Evolutionary conservation across 2,113 vertebrate species (phyloP).

Genomic region (Nicator chloris): DNA sequence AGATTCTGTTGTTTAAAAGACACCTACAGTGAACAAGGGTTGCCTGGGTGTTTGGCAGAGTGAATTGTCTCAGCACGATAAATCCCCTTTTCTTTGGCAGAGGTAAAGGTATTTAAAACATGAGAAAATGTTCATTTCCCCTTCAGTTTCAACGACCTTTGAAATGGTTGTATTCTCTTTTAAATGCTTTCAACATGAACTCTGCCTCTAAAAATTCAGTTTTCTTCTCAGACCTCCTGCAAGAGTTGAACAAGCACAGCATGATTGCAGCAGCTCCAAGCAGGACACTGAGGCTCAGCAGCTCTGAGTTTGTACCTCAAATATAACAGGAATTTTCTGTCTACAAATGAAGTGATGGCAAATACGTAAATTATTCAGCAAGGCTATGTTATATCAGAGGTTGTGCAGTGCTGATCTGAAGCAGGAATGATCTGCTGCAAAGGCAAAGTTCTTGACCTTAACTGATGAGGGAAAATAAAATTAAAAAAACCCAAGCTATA

Average conservation of each 20-base stretch:
- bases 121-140: neutral
- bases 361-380: neutral
- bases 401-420: neutral
- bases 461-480: neutral
- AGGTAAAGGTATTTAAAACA: neutral
- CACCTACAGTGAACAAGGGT: neutral
- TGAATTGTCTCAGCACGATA: neutral
- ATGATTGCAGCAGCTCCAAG: neutral
- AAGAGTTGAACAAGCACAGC: neutral
- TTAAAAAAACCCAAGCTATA: neutral
- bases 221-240: neutral
- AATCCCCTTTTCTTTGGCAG: neutral
- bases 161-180: neutral
- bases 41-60: neutral
- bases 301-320: neutral
- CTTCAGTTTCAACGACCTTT: neutral
- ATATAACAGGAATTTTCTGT: neutral
- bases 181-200: neutral
- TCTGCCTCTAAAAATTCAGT: neutral
- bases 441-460: neutral
- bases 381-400: neutral
- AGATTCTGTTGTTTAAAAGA: neutral
- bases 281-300: neutral
- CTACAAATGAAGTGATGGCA: neutral
- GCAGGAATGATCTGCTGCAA: neutral